Base-by-base conservation (phyloP, 2,113 vertebrate genomes). In the Plestiodon gilberti region DNA sequence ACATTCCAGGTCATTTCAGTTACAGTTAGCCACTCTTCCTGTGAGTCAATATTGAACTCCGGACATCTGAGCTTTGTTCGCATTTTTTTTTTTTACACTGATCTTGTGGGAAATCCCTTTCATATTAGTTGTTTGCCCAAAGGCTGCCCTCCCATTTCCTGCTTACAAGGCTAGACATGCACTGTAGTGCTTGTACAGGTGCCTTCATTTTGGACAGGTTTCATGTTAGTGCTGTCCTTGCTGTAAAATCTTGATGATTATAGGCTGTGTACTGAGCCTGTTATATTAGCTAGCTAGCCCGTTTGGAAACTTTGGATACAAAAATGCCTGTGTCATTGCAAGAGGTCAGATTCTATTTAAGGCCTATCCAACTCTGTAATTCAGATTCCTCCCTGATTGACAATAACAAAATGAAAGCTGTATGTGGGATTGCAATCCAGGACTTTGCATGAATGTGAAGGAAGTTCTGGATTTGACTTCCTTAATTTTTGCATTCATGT, bases 1-100 rank as follows among this genome's bases (percentile, higher is more conserved):
- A 75, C 91, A 95, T 89, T 93, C 55, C 67, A 30, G 2, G 25
- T 33, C 61, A 22, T 61, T 82, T 62, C 11, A 3, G 23, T 30
- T 9, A 38, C 30, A 57, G 3, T 59, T 55, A 15, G 28, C 30
- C 30, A 5, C 22, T 35, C 22, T 80, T 80, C 76, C 70, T 73
- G 59, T 78, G n/a, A 78, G 22, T 75, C 78, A 57, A 17, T 67
- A 20, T 30, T 74, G 81, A 70, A 35, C 23, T 5, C 7, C 18
- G 25, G 38, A 48, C 23, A 62, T 48, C 38, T 62, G 35, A 70
- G 35, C 65, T 57, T 25, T 79, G 6, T 78, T 71, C 84, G 70
- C 25, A 78, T 59, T 61, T 40, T 61, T 61, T 40, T 61, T 65
- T 33, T 7, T 48, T 15, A 35, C 25, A 35, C 28, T 22, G 2